phyloP scores from a whole-genome alignment of 2,113 vertebrate genomes.

The Malurus melanocephalus region DNA sequence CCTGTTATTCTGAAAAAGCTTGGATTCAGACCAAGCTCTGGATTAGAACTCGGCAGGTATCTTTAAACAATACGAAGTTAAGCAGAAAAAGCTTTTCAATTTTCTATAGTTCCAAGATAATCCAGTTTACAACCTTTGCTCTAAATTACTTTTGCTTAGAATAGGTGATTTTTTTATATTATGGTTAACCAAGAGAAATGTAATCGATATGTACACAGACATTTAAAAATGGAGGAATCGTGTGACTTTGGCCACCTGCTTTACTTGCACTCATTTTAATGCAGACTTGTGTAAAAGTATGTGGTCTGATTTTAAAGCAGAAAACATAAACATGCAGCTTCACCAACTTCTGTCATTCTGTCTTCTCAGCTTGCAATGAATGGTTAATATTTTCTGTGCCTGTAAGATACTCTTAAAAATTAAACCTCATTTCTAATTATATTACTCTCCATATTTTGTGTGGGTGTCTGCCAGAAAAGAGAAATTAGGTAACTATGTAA shows the following conservation, averaged over 20 bases:
- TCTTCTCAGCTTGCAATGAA: background rate
- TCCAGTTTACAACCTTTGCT: background rate
- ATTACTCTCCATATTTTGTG: background rate
- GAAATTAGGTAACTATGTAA: background rate
- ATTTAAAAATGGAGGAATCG: background rate
- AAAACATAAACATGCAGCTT: background rate
- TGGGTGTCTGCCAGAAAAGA: background rate
- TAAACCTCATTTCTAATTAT: background rate
- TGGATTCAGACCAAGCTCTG: background rate
- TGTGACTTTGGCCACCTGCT: background rate
- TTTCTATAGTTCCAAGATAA: background rate
- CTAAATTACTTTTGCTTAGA: background rate
- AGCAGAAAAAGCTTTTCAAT: background rate
- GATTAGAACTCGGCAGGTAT: background rate
- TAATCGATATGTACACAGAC: background rate
- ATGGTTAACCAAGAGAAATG: background rate
- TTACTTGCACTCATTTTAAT: background rate
- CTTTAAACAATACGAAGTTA: background rate
- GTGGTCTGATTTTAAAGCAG: background rate
- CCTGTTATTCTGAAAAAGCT: background rate
- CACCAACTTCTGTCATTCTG: background rate
- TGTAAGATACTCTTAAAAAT: background rate
- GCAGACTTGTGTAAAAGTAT: background rate
- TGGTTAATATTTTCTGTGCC: background rate
- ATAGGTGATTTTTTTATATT: background rate